Base-by-base conservation (phyloP, 2,888 invertebrate genomes). In the Eudemis profundana region DNA sequence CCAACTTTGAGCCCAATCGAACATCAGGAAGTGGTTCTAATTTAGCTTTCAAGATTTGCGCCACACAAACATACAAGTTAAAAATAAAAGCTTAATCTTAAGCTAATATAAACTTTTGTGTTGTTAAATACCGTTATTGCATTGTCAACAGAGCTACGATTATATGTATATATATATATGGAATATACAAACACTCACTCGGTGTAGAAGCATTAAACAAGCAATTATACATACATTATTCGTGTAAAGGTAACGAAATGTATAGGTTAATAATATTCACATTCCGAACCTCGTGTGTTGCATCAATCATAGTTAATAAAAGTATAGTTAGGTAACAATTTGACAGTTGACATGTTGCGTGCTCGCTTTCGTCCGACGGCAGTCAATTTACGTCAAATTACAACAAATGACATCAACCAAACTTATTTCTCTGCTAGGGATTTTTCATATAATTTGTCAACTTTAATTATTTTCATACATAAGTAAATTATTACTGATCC, bases 321-420 rank as follows among this genome's bases (percentile, higher is more conserved):
- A 85, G 81, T 82, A 84, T 81, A 85, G 78, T 83, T 82, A 82
- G 83, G 85, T 89, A 85, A 87, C 86, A 87, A 89, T 90, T 88
- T 88, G 85, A 88, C 86, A 90, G 90, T 87, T 87, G 90, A 90
- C 90, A 88, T 84, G 82, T 90, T 88, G 90, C 91, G 89, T 90
- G 90, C 78, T 72, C 74, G 79, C 81, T 77, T 76, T 82, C 79
- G 83, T 82, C 82, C 76, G 81, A 73, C 78, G 76, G 77, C 77
- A 85, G 85, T 87, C 87, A 90, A 89, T 90, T 90, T 89, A 89
- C 87, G 86, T 88, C 86, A 86, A 89, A 90, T 89, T 90, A 90
- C 86, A 83, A 79, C 79, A 78, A 85, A 80, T 85, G 86, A 89
- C 90, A 90, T 90, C 91, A 92, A 87, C 84, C 77, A 79, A 84